Evolutionary conservation across 2,113 vertebrate species (phyloP).

Genomic region (Calyptomena viridis): DNA sequence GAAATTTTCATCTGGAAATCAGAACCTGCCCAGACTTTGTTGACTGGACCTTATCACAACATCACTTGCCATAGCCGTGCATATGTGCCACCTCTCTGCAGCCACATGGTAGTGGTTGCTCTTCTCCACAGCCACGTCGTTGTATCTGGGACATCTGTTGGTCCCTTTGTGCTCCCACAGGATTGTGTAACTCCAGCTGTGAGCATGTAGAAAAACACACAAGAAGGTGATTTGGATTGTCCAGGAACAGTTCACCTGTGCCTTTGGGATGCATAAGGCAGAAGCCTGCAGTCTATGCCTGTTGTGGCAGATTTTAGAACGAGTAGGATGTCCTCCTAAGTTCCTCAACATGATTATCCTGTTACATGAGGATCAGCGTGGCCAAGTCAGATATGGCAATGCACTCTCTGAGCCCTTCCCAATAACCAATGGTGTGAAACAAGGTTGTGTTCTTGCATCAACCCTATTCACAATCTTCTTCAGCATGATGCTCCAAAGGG

Average conservation of each 20-base stretch:
- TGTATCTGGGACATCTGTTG: neutral
- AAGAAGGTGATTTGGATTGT: neutral
- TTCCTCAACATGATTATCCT: too few species aligned
- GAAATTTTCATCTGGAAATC: neutral
- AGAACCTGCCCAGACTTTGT: neutral
- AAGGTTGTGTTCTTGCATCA: too few species aligned
- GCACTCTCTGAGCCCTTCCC: too few species aligned
- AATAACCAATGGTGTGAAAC: too few species aligned
- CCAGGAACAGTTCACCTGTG: neutral
- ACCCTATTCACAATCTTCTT: too few species aligned
- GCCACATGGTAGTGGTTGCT: neutral
- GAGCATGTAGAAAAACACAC: neutral
- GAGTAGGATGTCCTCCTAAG: too few species aligned
- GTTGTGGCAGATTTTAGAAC: too few species aligned
- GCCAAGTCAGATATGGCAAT: too few species aligned
- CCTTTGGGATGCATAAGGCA: neutral
- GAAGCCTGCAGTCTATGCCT: neutral
- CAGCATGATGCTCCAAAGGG: too few species aligned
- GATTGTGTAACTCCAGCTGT: neutral
- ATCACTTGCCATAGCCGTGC: neutral
- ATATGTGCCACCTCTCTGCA: neutral
- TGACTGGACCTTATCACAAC: too few species aligned
- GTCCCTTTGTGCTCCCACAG: neutral
- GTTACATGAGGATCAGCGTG: too few species aligned
- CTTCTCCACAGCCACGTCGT: neutral